A percentile compares a stretch with the other conserved stretches of the same genome.
These are phyloP conservation scores for Tetramorium simillimum DNA, from an alignment of 1,140 invertebrate species.

Conservation along the genomic window DNA sequence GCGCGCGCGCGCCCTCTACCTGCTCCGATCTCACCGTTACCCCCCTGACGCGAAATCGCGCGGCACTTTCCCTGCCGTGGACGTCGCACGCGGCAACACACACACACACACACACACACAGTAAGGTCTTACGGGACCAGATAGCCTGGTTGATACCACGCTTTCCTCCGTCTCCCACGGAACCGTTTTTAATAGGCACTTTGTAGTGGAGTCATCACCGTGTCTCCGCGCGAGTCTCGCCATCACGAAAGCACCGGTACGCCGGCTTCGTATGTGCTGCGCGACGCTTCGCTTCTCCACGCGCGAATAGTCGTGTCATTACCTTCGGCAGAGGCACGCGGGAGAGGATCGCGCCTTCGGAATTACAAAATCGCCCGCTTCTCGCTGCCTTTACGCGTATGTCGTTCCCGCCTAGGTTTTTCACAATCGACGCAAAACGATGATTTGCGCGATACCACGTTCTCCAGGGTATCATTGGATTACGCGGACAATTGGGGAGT, in stretches of 20 bases:
- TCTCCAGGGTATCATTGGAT: neutral
- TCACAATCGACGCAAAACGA: neutral
- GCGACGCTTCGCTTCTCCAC: neutral
- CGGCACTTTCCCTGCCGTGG: constrained; percentile 75
- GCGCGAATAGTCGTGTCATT: neutral
- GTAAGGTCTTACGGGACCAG: constrained; percentile 70
- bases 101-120: constrained; percentile 57
- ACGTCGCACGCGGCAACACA: constrained; percentile 55
- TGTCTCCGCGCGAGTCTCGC: constrained; percentile 10
- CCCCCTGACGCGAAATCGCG: constrained; percentile 62
- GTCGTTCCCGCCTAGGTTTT: neutral
- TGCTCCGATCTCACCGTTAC: constrained; percentile 56
- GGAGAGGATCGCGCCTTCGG: neutral
- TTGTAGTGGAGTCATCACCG: constrained; percentile 29
- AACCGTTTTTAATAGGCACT: constrained; percentile 50
- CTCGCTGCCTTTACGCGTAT: neutral
- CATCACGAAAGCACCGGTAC: neutral
- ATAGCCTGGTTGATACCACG: constrained; percentile 64
- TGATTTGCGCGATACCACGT: neutral
- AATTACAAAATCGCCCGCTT: constrained; percentile 1
- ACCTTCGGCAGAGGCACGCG: neutral
- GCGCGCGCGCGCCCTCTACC: constrained; percentile 13
- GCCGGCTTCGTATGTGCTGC: neutral
- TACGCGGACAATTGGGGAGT: neutral
- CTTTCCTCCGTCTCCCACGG: constrained; percentile 65